Evolutionary conservation across 2,113 vertebrate genomes (phyloP), one percentile per base, ranked within the genome.

Genomic region (Mirounga angustirostris): DNA sequence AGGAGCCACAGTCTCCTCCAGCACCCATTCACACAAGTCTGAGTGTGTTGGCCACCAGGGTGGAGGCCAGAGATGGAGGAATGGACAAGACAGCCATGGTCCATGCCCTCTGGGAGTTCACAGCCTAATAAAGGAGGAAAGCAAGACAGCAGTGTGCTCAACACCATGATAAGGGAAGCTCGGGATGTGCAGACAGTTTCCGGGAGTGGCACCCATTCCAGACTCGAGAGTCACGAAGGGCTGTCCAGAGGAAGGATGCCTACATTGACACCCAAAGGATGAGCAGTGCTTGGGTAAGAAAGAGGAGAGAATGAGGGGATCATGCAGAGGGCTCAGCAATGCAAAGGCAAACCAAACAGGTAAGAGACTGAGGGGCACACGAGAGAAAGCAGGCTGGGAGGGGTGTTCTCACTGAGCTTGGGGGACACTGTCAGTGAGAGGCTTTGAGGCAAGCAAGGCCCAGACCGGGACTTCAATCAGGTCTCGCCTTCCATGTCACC

Each of bases 11-110:
- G 58, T 43, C 6, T 52, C 52, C 1, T 4, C 56, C 59, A 56
- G 74, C 0, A n/a, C 22, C 43, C 46, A 43, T 19, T 4, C 11
- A 1, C 36, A 19, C 2, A 9, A 3, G 2, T 11, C 30, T 10
- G 10, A 36, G 83, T 4, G 10, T 19, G 36, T 22, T 19, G 43
- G 33, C 26, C 58, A 54, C 50, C 0, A 88, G 2, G 10, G 2
- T 18, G 9, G 16, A 33, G 10, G 6, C 54, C 21, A 6, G 33
- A 91, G 76, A 59, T 2, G 54, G 12, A 95, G 30, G 28, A 33
- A 65, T 2, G 22, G 76, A 30, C 2, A 4, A 83, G 8, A 61
- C 2, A 22, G 12, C 30, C 56, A 81, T 15, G 26, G 0, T 9
- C 36, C 33, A 12, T 9, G 19, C 19, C 30, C 21, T 67, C 59